These are phyloP conservation scores for Catagonus wagneri DNA, from an alignment of 2,113 vertebrate species.

Conservation along the genomic window DNA sequence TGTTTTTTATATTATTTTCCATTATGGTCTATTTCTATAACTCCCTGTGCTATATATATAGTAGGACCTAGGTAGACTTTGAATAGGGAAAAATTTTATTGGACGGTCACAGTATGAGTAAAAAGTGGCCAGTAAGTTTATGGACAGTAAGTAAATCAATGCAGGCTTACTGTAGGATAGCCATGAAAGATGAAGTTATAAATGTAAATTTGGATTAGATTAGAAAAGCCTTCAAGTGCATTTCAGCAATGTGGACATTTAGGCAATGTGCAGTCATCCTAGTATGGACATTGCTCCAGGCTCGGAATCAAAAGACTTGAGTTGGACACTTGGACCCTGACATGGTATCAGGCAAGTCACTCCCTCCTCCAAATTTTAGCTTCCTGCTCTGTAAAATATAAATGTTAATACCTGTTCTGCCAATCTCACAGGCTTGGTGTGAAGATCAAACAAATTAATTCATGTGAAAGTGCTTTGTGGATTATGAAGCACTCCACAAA, in stretches of 20 bases:
- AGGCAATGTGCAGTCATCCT: background rate
- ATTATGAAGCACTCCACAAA: slow-evolving; percentile 31
- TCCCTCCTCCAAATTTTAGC: background rate
- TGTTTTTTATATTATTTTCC: no score
- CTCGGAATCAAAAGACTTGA: slow-evolving; percentile 15
- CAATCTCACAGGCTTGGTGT: background rate
- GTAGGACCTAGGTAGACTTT: background rate
- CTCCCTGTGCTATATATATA: no score
- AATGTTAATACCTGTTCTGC: background rate
- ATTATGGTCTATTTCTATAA: no score
- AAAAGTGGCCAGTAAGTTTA: background rate
- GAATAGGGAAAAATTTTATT: slow-evolving; percentile 15
- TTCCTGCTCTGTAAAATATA: background rate
- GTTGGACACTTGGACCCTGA: background rate
- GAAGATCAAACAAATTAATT: slow-evolving; percentile 21
- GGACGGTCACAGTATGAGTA: background rate
- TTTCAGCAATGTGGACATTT: slow-evolving; percentile 5
- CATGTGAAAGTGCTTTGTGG: background rate
- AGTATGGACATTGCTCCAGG: background rate
- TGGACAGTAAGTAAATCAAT: background rate
- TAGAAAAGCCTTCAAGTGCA: background rate
- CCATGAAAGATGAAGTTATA: background rate
- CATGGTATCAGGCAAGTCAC: background rate
- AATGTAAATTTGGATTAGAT: slow-evolving; percentile 14
- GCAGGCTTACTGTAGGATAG: slow-evolving; percentile 13